Evolutionary conservation across 2,797 vertebrate genomes (phyloP), one percentile per base, ranked within the genome.

Genomic region (Argentina silus): DNA sequence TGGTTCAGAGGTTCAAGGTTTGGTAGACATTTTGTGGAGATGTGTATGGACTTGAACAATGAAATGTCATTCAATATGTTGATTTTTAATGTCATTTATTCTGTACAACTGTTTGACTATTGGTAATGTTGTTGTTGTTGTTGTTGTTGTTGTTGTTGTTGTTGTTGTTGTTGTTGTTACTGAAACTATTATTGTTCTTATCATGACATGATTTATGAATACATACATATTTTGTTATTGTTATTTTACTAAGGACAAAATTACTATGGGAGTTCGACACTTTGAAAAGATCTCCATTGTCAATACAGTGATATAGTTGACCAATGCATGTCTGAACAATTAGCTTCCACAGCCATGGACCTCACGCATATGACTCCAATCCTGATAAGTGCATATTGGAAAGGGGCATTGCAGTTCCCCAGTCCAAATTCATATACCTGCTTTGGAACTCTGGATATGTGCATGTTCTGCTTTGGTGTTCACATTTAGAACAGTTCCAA

Each of bases 11-110:
- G 75, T 65, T 9, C 72, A 8, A 61, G 19, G 21, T 56, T 50
- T 45, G 47, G 64, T 43, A 12, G 57, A 43, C 42, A 10, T 47
- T 72, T 53, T 55, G 48, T 27, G 43, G 17, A 27, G 42, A n/a
- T 9, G 56, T 43, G 36, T 0, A 42, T 8, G 63, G 73, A 71
- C 76, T 72, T 67, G 6, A 42, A 60, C 23, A 23, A 23, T 19
- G 12, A 21, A 27, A 2, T n/a, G 72, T 80, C 76, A 67, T 56
- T 73, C 43, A n/a, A 66, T 44, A 17, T n/a, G 83, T 72, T 80
- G 19, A 59, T 72, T 53, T 51, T 72, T 71, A 69, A 76, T 79
- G 68, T 85, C 67, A 74, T 78, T 63, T 82, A 60, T 70, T 79
- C 48, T 69, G 6, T 78, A 69, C 67, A 69, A 71, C 50, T 74